A percentile compares a stretch with the other conserved stretches of the same genome.
Evolutionary conservation across 2,888 invertebrate genomes (phyloP).

Genomic region (Harpagoxenus sublaevis): DNA sequence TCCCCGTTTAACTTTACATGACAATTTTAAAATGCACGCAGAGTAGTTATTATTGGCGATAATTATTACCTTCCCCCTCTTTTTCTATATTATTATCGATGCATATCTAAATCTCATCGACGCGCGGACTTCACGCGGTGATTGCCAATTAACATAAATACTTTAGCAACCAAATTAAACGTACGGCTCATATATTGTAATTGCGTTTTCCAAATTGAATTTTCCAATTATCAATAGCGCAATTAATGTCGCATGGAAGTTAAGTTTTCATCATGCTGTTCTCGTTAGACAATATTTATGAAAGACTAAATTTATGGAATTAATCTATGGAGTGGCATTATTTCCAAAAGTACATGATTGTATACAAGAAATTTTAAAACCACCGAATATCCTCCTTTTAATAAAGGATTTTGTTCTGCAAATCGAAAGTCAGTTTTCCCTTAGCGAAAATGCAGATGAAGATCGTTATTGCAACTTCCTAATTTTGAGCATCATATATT

Average conservation of each 20-base stretch:
- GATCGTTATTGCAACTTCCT: not conserved
- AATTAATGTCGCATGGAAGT: conserved; percentile 19
- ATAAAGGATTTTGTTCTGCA: not conserved
- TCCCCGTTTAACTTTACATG: not conserved
- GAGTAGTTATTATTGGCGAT: not conserved
- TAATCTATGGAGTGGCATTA: not conserved
- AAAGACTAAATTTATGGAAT: conserved; percentile 6
- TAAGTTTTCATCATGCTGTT: conserved; percentile 21
- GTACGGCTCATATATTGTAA: not conserved
- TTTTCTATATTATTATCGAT: conserved; percentile 14
- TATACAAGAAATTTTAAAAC: not conserved
- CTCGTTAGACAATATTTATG: conserved; percentile 1
- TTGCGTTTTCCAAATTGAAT: conserved; percentile 30
- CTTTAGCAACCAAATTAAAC: conserved; percentile 8
- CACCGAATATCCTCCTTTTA: not conserved
- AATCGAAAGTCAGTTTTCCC: not conserved
- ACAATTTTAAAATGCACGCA: not conserved
- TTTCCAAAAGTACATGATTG: not conserved
- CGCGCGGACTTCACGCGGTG: not conserved
- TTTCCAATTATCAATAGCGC: conserved; percentile 19
- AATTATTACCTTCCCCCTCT: not conserved
- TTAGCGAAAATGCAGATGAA: not conserved
- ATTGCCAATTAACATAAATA: conserved; percentile 32
- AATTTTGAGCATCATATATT: not conserved
- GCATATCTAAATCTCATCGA: not conserved